Conservation (phyloP, 2,888 invertebrate species). For the Ashinkailepas kermadecensis region DNA sequence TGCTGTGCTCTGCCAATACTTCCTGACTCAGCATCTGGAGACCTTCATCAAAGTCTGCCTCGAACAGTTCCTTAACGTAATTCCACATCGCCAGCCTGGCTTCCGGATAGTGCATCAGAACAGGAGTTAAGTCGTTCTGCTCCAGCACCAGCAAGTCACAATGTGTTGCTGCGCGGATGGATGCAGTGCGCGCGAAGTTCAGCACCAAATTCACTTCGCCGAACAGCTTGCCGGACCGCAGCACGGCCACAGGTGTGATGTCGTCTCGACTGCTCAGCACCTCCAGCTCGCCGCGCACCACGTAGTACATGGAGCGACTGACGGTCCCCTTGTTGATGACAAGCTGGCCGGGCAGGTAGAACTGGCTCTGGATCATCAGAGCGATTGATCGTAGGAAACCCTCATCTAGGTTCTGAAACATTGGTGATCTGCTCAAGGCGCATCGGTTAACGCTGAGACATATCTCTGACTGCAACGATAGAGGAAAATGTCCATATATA, state of each 20-base stretch:
- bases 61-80: neutral
- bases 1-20: too few relatives aligned
- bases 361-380: neutral
- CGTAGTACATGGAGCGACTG: neutral
- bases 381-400: constrained; percentile 3
- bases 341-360: neutral
- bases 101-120: neutral
- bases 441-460: neutral
- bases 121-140: neutral
- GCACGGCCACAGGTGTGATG: neutral
- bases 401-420: neutral
- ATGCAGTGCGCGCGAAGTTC: neutral
- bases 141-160: neutral
- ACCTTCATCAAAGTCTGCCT: neutral
- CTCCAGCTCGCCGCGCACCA: neutral
- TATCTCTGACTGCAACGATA: neutral
- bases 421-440: neutral
- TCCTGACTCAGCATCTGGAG: too few relatives aligned
- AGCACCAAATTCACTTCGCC: constrained; percentile 11
- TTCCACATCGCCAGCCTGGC: neutral
- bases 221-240: neutral
- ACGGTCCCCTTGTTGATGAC: constrained; percentile 2
- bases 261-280: neutral
- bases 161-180: neutral
- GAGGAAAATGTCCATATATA: neutral